Percentiles rank a stretch among this genome's conserved stretches.
Evolutionary conservation across 2,797 vertebrate genomes (phyloP).

Genomic region (Sebastes minor): DNA sequence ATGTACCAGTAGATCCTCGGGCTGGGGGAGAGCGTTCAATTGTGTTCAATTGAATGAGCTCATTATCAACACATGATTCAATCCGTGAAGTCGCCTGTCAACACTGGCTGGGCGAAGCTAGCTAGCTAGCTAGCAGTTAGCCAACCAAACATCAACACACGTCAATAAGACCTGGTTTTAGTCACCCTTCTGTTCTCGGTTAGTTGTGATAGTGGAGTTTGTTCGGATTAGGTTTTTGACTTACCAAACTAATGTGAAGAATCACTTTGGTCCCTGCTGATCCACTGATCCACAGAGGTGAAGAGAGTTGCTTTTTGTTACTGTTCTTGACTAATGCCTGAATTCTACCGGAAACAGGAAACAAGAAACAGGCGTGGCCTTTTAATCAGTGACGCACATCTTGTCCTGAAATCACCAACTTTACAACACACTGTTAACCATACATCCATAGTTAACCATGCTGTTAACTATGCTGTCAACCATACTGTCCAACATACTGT

Average conservation of each 20-base stretch:
- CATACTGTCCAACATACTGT: too few relatives aligned
- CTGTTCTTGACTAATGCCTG: too few relatives aligned
- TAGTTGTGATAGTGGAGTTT: neutral
- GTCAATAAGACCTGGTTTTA: neutral
- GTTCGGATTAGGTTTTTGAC: neutral
- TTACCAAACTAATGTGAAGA: neutral
- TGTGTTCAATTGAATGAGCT: accelerated
- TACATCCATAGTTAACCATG: too few relatives aligned
- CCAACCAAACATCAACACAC: neutral
- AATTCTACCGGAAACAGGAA: too few relatives aligned
- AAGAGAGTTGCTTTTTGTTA: too few relatives aligned
- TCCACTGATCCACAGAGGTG: too few relatives aligned
- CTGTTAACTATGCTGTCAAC: too few relatives aligned
- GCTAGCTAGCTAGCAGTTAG: neutral
- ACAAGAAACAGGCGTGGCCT: neutral
- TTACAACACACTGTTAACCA: neutral
- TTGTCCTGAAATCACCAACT: neutral
- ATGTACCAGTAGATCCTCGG: accelerated
- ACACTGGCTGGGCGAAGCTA: neutral
- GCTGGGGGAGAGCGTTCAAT: accelerated
- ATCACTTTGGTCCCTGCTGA: accelerated
- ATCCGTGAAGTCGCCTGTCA: neutral
- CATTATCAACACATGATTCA: neutral
- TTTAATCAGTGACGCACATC: neutral
- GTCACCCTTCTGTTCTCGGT: neutral